Conservation (phyloP, 2,797 vertebrate genomes). For the Bradypodion ventrale region DNA sequence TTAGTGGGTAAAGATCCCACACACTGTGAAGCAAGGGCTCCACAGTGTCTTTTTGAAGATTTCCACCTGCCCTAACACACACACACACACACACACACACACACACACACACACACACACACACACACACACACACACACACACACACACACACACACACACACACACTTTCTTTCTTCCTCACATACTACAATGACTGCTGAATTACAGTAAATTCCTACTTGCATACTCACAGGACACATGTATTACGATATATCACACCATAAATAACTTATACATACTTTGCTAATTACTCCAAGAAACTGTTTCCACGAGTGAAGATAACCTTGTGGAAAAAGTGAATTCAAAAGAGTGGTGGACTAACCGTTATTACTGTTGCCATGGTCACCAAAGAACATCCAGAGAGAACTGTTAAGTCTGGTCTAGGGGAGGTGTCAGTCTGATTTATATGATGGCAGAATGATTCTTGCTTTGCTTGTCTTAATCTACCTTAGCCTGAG, state of each 20-base stretch:
- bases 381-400: conserved; percentile 29
- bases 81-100: no score
- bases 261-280: not conserved
- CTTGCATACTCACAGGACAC: not conserved
- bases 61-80: no score
- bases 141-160: no score
- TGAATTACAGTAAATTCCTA: not conserved
- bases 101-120: no score
- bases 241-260: not conserved
- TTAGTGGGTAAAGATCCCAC: no score
- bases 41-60: no score
- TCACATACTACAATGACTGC: not conserved
- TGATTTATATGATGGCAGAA: not conserved
- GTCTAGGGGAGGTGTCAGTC: not conserved
- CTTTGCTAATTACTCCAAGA: not conserved
- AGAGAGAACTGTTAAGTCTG: not conserved
- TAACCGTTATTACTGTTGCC: conserved; percentile 10
- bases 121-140: no score
- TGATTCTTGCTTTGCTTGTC: not conserved
- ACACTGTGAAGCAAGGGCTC: no score
- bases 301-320: not conserved
- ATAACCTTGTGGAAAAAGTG: not conserved
- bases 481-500: not conserved
- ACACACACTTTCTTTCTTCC: no score
- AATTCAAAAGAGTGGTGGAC: not conserved